A percentile compares a stretch with the other conserved stretches of the same genome.
These are phyloP conservation scores for Erannis defoliaria DNA, from an alignment of 2,888 invertebrate genomes.

Conservation along the genomic window DNA sequence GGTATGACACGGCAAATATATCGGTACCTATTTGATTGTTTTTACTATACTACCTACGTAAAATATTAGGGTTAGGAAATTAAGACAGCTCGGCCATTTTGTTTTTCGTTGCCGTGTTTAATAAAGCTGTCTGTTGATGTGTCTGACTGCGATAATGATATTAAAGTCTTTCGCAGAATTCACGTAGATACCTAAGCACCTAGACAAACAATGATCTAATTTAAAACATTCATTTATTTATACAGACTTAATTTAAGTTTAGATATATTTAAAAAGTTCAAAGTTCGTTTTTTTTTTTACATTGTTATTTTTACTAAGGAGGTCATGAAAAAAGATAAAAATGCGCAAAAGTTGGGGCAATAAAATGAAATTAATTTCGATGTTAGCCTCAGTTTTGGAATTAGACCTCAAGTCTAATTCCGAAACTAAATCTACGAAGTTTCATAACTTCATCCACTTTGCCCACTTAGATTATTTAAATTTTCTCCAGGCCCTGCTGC, in stretches of 20 bases:
- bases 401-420: slow-evolving; percentile 23
- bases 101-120: slow-evolving; percentile 2
- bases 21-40: slow-evolving; percentile 43
- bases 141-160: background rate
- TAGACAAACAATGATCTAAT: too few species aligned
- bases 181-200: too few species aligned
- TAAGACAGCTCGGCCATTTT: slow-evolving; percentile 9
- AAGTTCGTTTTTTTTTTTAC: too few species aligned
- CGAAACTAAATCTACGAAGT: slow-evolving; percentile 29
- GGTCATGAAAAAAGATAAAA: background rate
- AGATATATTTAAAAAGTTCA: background rate
- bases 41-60: slow-evolving; percentile 14
- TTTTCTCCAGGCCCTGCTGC: slow-evolving; percentile 30
- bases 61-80: slow-evolving; percentile 4
- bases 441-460: slow-evolving; percentile 21
- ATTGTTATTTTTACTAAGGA: too few species aligned
- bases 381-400: too few species aligned
- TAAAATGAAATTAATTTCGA: slow-evolving; percentile 20
- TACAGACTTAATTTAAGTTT: background rate
- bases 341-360: background rate
- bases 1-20: slow-evolving; percentile 33
- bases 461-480: slow-evolving; percentile 25
- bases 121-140: slow-evolving; percentile 6
- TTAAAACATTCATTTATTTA: background rate
- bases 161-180: background rate